Conservation (phyloP, 2,797 vertebrate genomes). For the Rhincodon typus region DNA sequence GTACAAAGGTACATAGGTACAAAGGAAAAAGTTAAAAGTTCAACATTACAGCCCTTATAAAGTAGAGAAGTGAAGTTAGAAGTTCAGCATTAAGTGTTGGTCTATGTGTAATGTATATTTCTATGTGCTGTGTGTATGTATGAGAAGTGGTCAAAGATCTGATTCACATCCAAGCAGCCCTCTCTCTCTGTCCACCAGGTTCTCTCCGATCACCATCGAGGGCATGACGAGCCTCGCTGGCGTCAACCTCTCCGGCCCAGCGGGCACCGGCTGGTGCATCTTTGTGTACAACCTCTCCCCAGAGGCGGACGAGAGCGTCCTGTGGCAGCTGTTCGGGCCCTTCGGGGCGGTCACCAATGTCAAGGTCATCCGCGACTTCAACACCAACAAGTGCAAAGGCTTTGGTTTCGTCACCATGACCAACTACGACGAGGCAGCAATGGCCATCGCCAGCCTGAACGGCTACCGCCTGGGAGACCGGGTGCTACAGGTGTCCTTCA, state of each 20-base stretch:
- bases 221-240: conserved; percentile 89
- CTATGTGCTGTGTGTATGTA: too few species aligned
- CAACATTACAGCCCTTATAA: too few species aligned
- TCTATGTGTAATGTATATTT: too few species aligned
- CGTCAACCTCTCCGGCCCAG: conserved; percentile 78
- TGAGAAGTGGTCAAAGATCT: not conserved
- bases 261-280: conserved; percentile 90
- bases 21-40: too few species aligned
- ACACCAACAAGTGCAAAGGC: conserved; percentile 98
- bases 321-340: conserved; percentile 97
- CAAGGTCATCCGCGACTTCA: conserved; percentile 51
- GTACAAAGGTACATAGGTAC: too few species aligned
- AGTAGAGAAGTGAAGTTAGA: too few species aligned
- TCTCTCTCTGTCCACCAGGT: conserved; percentile 90
- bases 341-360: conserved; percentile 94
- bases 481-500: conserved; percentile 96
- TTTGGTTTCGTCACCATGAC: conserved; percentile 98
- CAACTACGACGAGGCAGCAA: conserved; percentile 95
- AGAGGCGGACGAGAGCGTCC: conserved; percentile 89
- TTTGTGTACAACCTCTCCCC: conserved; percentile 97
- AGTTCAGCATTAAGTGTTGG: too few species aligned
- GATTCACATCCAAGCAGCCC: conserved; percentile 65
- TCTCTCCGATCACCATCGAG: conserved; percentile 92
- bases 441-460: conserved; percentile 95
- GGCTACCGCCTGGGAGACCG: conserved; percentile 92